Evolutionary conservation across 2,113 vertebrate species (phyloP).

Genomic region (Sisor rabdophorus): DNA sequence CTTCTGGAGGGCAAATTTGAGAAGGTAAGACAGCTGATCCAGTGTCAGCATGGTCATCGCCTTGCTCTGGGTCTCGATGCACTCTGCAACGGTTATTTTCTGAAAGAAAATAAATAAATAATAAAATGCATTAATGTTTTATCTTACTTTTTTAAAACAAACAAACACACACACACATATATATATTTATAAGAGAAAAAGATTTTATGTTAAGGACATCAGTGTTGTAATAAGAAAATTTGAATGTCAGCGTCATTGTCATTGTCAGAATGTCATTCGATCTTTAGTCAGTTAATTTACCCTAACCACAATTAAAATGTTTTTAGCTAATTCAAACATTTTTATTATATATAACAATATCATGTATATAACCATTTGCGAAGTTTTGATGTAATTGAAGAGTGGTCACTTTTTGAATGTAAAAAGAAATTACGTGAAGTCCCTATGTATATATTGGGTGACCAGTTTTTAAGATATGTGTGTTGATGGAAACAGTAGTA

Average conservation of each 20-base stretch:
- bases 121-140: neutral
- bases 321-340: neutral
- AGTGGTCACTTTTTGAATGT: too few species aligned
- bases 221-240: too few species aligned
- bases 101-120: slow-evolving; percentile 60
- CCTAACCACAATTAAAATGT: neutral
- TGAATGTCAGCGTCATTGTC: too few species aligned
- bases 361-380: neutral
- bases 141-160: neutral
- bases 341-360: neutral
- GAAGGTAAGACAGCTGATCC: slow-evolving; percentile 95
- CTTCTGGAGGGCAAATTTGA: slow-evolving; percentile 99
- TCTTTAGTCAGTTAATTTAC: too few species aligned
- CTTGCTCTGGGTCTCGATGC: slow-evolving; percentile 99
- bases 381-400: too few species aligned
- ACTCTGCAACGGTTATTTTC: slow-evolving; percentile 99
- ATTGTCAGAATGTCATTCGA: too few species aligned
- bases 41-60: slow-evolving; percentile 98
- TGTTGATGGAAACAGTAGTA: too few species aligned
- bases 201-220: too few species aligned
- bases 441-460: too few species aligned
- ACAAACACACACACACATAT: too few species aligned
- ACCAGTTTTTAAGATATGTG: too few species aligned
- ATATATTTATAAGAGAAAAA: neutral
- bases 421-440: too few species aligned